Conservation (phyloP, 2,888 invertebrate genomes). For the Chouioia cunea region DNA sequence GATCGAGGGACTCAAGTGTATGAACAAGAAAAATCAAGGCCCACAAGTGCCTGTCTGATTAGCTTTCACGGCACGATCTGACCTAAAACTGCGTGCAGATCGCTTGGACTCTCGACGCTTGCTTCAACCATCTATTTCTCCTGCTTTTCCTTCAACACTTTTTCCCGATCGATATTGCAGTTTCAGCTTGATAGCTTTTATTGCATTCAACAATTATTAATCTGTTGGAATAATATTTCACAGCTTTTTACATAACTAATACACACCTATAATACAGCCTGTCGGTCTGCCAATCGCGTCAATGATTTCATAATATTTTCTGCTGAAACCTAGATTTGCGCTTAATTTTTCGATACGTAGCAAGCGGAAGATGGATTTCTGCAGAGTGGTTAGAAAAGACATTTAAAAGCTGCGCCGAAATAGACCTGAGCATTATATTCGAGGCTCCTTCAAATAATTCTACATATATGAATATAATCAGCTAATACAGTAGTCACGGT, state of each 20-base stretch:
- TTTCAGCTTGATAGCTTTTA: conserved; percentile 16
- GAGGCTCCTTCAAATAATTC: conserved; percentile 52
- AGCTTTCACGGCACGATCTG: conserved; percentile 67
- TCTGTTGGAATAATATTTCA: neutral
- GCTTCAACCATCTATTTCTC: conserved; percentile 50
- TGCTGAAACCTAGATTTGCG: no score
- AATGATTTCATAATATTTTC: no score
- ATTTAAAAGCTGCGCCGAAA: neutral
- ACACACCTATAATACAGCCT: no score
- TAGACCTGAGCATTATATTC: conserved; percentile 50
- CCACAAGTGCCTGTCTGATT: conserved; percentile 56
- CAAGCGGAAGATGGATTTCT: no score
- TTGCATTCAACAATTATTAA: conserved; percentile 7
- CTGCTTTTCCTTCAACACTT: conserved; percentile 40
- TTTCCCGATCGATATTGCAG: no score
- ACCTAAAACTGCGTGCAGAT: conserved; percentile 60
- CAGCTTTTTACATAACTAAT: no score
- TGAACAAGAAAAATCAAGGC: conserved; percentile 50
- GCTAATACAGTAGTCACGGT: neutral
- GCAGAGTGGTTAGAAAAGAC: no score
- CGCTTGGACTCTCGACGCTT: conserved; percentile 27
- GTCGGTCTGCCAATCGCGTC: no score
- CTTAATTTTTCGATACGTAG: no score
- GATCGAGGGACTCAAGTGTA: conserved; percentile 22
- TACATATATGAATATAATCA: conserved; percentile 52